Conservation (phyloP, 2,113 vertebrate genomes). For the Tetrax tetrax region DNA sequence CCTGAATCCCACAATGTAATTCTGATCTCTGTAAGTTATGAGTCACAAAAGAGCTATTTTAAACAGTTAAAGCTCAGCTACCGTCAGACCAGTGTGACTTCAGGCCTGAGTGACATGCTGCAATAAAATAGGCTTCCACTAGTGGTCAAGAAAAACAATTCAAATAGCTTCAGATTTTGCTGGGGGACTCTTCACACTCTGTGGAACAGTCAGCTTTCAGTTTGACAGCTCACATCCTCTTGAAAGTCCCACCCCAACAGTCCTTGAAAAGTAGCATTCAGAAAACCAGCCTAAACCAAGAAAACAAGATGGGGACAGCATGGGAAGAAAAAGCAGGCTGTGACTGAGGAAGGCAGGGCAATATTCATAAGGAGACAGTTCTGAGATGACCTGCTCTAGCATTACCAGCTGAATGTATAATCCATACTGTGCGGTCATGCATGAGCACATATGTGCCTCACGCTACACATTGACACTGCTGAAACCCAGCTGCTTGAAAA, state of each 20-base stretch:
- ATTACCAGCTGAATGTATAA: not conserved
- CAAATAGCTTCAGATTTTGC: not conserved
- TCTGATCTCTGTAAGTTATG: not conserved
- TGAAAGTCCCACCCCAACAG: not conserved
- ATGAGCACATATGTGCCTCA: not conserved
- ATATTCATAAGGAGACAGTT: not conserved
- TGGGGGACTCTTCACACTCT: not conserved
- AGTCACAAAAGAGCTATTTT: slow-evolving; percentile 6
- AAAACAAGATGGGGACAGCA: not conserved
- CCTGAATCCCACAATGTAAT: not conserved
- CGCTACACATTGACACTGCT: not conserved
- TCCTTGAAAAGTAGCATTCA: not conserved
- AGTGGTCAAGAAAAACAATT: not conserved
- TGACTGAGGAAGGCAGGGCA: not conserved
- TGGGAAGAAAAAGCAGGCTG: not conserved
- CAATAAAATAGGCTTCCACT: not conserved
- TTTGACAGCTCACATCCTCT: not conserved
- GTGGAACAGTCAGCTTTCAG: not conserved
- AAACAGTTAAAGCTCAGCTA: not conserved
- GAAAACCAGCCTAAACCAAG: not conserved
- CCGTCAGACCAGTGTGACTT: not conserved
- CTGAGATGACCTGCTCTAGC: not conserved
- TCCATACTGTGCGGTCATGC: accelerated
- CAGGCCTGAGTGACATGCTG: not conserved
- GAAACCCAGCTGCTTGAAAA: not conserved